Percentiles rank a stretch among this genome's conserved stretches.
These are phyloP conservation scores for Amia ocellicauda DNA, from an alignment of 2,113 vertebrate species.

Conservation along the genomic window DNA sequence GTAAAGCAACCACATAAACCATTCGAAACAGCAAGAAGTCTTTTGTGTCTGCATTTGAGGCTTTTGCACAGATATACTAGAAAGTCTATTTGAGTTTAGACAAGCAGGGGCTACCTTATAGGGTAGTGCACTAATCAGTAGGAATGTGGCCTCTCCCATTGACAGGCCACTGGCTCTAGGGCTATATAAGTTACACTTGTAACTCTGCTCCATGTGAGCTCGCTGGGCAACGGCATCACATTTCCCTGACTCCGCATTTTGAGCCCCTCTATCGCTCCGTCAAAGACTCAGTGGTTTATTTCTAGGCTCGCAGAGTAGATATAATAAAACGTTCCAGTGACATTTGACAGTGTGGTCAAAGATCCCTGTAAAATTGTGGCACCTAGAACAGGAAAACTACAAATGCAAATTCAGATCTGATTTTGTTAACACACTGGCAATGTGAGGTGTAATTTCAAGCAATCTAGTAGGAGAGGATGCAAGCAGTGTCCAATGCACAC, in stretches of 20 bases:
- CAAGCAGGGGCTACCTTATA: constrained; percentile 46
- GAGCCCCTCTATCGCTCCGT: constrained; percentile 2
- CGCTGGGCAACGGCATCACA: constrained; percentile 47
- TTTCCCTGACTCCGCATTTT: constrained; percentile 56
- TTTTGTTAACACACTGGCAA: too few relatives aligned
- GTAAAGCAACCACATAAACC: too few relatives aligned
- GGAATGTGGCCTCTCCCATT: constrained; percentile 42
- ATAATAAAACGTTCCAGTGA: constrained; percentile 24
- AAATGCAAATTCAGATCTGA: too few relatives aligned
- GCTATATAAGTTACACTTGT: constrained; percentile 57
- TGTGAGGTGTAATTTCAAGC: too few relatives aligned
- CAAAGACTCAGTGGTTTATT: not conserved
- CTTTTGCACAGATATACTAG: not conserved
- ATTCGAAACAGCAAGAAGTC: too few relatives aligned
- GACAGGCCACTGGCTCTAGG: constrained; percentile 33
- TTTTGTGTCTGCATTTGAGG: not conserved
- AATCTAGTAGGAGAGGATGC: too few relatives aligned
- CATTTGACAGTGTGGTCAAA: not conserved
- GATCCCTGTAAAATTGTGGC: constrained; percentile 4
- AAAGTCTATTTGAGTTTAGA: constrained; percentile 42
- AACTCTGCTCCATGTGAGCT: constrained; percentile 28
- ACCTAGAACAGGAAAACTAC: constrained; percentile 17
- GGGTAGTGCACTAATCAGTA: constrained; percentile 62
- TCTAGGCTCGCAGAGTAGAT: not conserved
- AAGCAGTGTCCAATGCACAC: not conserved